Evolutionary conservation across 2,797 vertebrate genomes (phyloP).

Genomic region (Pampus argenteus): DNA sequence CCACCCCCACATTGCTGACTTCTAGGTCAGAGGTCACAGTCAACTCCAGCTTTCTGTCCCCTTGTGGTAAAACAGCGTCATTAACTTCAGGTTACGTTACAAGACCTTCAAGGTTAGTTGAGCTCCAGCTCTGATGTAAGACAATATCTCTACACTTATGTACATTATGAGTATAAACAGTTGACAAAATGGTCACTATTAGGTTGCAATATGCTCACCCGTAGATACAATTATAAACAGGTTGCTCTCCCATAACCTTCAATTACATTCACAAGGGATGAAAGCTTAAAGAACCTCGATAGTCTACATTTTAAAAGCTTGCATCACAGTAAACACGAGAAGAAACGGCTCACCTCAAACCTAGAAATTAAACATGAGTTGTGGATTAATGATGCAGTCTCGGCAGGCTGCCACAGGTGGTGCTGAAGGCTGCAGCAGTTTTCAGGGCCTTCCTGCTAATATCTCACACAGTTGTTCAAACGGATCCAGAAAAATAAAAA

Average conservation of each 20-base stretch:
- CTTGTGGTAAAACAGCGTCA: conserved; percentile 11
- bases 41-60: not conserved
- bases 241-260: not conserved
- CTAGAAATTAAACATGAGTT: conserved; percentile 13
- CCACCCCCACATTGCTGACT: not conserved
- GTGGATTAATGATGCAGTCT: conserved; percentile 11
- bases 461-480: conserved; percentile 33
- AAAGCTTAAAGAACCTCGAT: too few relatives aligned
- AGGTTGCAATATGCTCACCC: too few relatives aligned
- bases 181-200: not conserved
- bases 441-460: not conserved
- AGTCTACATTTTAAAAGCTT: not conserved
- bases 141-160: not conserved
- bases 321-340: not conserved
- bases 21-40: conserved; percentile 28
- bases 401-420: conserved; percentile 34
- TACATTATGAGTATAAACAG: not conserved
- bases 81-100: conserved; percentile 13
- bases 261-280: not conserved
- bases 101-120: not conserved
- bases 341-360: not conserved
- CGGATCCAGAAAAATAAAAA: conserved; percentile 14
- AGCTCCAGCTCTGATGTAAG: fast-evolving
- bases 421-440: conserved; percentile 29
- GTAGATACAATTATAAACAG: not conserved